phyloP scores from a whole-genome alignment of 1,140 invertebrate genomes.

The Bombus superbus region DNA sequence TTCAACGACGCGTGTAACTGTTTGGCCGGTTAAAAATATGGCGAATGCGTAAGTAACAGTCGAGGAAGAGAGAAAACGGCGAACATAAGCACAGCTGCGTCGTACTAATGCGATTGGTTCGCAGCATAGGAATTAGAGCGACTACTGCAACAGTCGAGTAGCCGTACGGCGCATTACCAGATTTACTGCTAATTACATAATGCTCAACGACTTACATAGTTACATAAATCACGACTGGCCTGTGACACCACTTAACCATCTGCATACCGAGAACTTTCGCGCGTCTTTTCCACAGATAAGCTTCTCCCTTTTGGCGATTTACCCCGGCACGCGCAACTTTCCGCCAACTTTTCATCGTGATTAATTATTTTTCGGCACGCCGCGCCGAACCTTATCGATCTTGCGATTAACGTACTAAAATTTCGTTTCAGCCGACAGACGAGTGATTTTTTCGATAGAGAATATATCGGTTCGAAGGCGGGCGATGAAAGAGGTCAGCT shows the following conservation, averaged over 20 bases:
- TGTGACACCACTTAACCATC: conserved; percentile 62
- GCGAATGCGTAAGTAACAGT: no score
- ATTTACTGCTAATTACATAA: conserved; percentile 74
- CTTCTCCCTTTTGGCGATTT: conserved; percentile 7
- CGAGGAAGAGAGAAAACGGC: conserved; percentile 3
- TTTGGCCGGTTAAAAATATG: conserved; percentile 58
- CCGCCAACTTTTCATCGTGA: conserved; percentile 17
- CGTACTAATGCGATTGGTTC: conserved; percentile 71
- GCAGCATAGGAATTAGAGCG: conserved; percentile 62
- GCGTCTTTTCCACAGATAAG: conserved; percentile 22
- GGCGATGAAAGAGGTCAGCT: no score
- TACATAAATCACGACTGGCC: conserved; percentile 58
- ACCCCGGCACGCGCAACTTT: neutral
- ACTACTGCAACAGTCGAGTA: conserved; percentile 46
- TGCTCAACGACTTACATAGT: conserved; percentile 60
- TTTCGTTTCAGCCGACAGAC: neutral
- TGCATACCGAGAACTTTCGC: conserved; percentile 38
- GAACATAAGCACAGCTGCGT: conserved; percentile 37
- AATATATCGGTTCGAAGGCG: no score
- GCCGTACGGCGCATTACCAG: conserved; percentile 62
- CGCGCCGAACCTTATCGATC: conserved; percentile 1
- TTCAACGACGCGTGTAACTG: neutral
- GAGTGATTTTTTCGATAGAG: neutral
- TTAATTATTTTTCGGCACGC: conserved; percentile 42
- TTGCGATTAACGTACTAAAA: neutral